Base-by-base conservation (phyloP, 2,888 invertebrate species). In the Cyaniris semiargus region DNA sequence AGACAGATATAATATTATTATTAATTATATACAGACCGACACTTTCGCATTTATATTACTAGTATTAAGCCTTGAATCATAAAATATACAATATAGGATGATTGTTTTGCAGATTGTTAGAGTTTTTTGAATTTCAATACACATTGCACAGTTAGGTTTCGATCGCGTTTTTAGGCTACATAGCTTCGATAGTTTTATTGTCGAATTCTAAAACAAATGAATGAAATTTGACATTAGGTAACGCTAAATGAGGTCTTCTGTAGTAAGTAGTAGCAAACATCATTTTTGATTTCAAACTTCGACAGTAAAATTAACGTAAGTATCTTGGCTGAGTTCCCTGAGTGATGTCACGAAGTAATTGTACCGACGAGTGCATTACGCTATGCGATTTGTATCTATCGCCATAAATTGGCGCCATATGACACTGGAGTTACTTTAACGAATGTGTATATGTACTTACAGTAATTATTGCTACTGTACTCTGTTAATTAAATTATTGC, bases 261-360 rank as follows among this genome's bases (percentile, higher is more conserved):
- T 34, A 34, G 1, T 1, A 34, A 34, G 34, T 34, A 34, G 1
- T 1, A 34, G 7, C 7, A 34, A 34, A 34, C 34, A 34, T 34
- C 34, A 34, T 34, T 21, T n/a, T 58, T 5, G 58, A 5, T 53
- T 53, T 53, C 1, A 44, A 44, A 44, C 53, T 53, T 53, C 3
- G 5, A 5, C 18, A 10, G 44, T 44, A 44, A 44, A 44, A 44
- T 44, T 44, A 44, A 18, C 53, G 53, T 18, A 5, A 18, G 5
- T 18, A 18, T 53, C 5, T 53, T 53, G 53, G 53, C 53, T 18
- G 0, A 31, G 6, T 18, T 13, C 31, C 18, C 18, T 34, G 18
- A 6, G n/a, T 72, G 72, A 72, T 48, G 71, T 72, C 72, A 72
- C 38, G 21, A 44, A 34, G 71, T 72, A 72, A 72, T 72, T 72